These are phyloP conservation scores for Leptodactylus fuscus DNA, from an alignment of 2,113 vertebrate species.

Conservation along the genomic window DNA sequence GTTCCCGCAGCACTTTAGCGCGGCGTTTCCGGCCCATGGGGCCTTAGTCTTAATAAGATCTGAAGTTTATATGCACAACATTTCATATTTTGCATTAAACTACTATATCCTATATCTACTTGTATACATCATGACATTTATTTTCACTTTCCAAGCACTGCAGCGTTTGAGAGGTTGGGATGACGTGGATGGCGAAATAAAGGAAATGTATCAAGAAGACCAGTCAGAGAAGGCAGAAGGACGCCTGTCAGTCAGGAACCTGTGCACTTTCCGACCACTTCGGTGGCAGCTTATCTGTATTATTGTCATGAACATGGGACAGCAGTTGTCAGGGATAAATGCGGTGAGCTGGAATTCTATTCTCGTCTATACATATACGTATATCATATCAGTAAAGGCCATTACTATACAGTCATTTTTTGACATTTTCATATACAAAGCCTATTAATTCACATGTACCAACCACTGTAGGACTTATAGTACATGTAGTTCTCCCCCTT, in stretches of 20 bases:
- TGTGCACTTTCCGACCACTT: constrained; percentile 79
- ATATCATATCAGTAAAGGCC: background rate
- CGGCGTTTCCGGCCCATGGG: too few species aligned
- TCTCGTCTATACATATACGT: background rate
- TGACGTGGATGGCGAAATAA: constrained; percentile 79
- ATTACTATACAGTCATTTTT: background rate
- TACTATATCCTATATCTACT: too few species aligned
- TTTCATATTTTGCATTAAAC: too few species aligned
- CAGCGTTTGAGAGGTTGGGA: constrained; percentile 78
- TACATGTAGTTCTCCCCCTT: too few species aligned
- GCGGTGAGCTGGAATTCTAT: constrained; percentile 72
- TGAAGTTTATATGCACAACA: too few species aligned
- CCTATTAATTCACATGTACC: too few species aligned
- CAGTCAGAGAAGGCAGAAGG: constrained; percentile 80
- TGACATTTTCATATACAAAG: too few species aligned
- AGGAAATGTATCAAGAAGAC: constrained; percentile 85
- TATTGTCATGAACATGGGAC: constrained; percentile 85
- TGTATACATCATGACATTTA: too few species aligned
- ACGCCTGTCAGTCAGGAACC: constrained; percentile 77
- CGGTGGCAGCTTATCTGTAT: constrained; percentile 90
- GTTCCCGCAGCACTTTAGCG: too few species aligned
- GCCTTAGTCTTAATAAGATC: too few species aligned
- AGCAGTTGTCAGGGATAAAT: constrained; percentile 92
- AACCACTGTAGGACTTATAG: too few species aligned
- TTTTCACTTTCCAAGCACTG: constrained; percentile 78